Conservation (phyloP, 1,140 invertebrate species). For the Bursaphelenchus mucronatus region DNA sequence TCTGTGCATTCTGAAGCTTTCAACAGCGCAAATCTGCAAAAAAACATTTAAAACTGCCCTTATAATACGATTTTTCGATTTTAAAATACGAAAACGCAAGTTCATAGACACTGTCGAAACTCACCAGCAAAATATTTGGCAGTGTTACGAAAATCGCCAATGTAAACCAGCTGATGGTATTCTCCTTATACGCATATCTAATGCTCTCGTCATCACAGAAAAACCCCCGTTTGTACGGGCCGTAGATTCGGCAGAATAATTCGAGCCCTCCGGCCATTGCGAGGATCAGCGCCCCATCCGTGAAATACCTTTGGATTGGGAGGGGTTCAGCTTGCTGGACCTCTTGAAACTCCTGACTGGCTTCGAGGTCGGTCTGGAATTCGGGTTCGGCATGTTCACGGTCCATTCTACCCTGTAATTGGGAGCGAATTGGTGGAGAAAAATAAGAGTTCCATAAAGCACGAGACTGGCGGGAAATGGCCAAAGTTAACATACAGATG, state of each 20-base stretch:
- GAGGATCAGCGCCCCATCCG: too few species aligned
- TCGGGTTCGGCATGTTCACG: too few species aligned
- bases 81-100: background rate
- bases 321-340: too few species aligned
- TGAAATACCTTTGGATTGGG: too few species aligned
- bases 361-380: too few species aligned
- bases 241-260: slow-evolving; percentile 5
- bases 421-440: too few species aligned
- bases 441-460: too few species aligned
- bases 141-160: slow-evolving; percentile 18
- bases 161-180: slow-evolving; percentile 26
- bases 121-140: slow-evolving; percentile 2
- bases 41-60: background rate
- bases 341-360: too few species aligned
- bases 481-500: too few species aligned
- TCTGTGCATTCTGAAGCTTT: slow-evolving; percentile 12
- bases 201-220: slow-evolving; percentile 48
- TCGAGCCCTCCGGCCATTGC: slow-evolving; percentile 19
- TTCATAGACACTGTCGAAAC: background rate
- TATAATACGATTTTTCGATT: background rate
- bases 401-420: too few species aligned
- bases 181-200: slow-evolving; percentile 36
- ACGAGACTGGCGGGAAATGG: too few species aligned
- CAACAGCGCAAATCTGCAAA: slow-evolving; percentile 12
- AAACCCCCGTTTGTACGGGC: slow-evolving; percentile 41